These are phyloP conservation scores for Mimas tiliae DNA, from an alignment of 2,888 invertebrate genomes.

Conservation along the genomic window DNA sequence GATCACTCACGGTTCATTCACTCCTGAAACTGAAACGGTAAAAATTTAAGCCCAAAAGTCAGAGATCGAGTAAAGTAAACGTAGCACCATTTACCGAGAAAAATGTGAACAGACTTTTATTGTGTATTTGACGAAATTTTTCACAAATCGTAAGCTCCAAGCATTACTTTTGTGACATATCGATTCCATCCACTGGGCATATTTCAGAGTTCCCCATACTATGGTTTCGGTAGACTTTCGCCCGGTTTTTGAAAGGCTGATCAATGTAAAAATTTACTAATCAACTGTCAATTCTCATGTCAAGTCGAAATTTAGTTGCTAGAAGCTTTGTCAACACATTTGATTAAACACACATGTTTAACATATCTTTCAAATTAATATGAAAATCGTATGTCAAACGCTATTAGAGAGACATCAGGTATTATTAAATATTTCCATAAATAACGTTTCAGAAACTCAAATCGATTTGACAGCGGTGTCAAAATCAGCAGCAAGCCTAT, in stretches of 20 bases:
- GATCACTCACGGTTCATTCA: background rate
- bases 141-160: background rate
- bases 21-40: background rate
- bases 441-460: conserved; percentile 36
- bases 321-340: too few species aligned
- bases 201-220: background rate
- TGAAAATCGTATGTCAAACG: too few species aligned
- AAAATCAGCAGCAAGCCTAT: too few species aligned
- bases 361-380: too few species aligned
- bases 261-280: too few species aligned
- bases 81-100: background rate
- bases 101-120: background rate
- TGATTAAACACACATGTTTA: too few species aligned
- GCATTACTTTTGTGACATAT: background rate
- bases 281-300: too few species aligned
- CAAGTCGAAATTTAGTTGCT: too few species aligned
- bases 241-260: too few species aligned
- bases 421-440: too few species aligned
- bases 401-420: too few species aligned
- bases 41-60: background rate
- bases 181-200: background rate
- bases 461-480: too few species aligned
- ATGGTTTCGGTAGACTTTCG: background rate
- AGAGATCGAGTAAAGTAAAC: background rate
- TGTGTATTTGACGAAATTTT: background rate